These are phyloP conservation scores for Pedionomus torquatus DNA, from an alignment of 2,113 vertebrate species.

Conservation along the genomic window DNA sequence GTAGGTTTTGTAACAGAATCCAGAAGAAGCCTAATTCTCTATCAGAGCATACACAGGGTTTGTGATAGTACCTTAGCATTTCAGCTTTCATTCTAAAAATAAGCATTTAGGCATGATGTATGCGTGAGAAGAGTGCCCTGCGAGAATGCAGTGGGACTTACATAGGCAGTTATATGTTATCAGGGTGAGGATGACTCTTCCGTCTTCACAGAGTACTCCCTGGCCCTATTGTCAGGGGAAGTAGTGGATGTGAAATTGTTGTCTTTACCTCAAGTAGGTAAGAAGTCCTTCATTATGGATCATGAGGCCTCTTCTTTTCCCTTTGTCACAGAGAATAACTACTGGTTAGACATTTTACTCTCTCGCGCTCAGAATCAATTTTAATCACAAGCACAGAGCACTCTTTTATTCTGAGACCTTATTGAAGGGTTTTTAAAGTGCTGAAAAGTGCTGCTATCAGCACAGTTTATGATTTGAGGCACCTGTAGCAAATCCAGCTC, in stretches of 20 bases:
- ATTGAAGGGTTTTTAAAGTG: not conserved
- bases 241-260: not conserved
- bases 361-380: not conserved
- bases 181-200: not conserved
- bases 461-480: not conserved
- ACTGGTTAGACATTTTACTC: not conserved
- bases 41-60: not conserved
- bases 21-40: not conserved
- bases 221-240: not conserved
- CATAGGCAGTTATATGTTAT: fast-evolving
- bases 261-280: not conserved
- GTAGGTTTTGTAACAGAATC: not conserved
- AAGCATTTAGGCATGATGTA: not conserved
- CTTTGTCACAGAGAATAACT: not conserved
- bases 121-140: not conserved
- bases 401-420: not conserved
- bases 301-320: not conserved
- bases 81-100: not conserved
- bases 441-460: not conserved
- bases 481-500: not conserved
- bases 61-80: not conserved
- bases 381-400: not conserved
- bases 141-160: not conserved
- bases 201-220: not conserved
- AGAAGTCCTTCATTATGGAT: not conserved